Base-by-base conservation (phyloP, 2,113 vertebrate genomes). In the Macaca fascicularis region DNA sequence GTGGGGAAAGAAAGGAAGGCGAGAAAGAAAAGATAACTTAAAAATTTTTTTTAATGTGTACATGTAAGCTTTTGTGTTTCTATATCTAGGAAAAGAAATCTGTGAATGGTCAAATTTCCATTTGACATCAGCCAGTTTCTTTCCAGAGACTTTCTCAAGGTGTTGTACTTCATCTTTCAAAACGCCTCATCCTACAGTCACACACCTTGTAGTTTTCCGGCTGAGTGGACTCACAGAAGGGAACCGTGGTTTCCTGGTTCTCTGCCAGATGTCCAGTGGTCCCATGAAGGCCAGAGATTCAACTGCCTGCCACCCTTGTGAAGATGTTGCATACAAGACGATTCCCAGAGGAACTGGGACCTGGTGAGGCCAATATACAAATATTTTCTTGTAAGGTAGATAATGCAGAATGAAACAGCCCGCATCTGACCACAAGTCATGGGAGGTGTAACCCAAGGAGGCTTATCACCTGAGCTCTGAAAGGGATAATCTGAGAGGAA, bases 401-500 rank as follows among this genome's bases (percentile, higher is more conserved):
- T 74, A 45, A 85, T 2, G 14, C 22, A 48, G 1, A 40, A 0
- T 0, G 64, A 35, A 94, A 92, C 94, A 87, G 75, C 82, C 78
- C 64, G 67, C 78, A 35, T 78, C 72, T 90, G 64, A 93, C 94
- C 97, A 40, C 94, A 97, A 74, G 93, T 81, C 83, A 8, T 1
- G 30, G 93, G 76, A 70, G 69, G 59, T 89, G 93, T 96, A 96
- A 97, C 86, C 64, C 61, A 88, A 93, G 13, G 88, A 96, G 88
- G 48, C 59, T 0, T 52, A 23, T 67, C 85, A 78, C 81, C 94
- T 93, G 90, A 96, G 43, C 85, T 32, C 81, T 23, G 55, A 57
- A 45, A 57, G 59, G n/a, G 45, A 89, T 89, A 22, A 90, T 93
- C 75, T 16, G 16, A 45, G 40, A 78, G 43, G 79, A 89, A 64